A percentile compares a stretch with the other conserved stretches of the same genome.
These are phyloP conservation scores for Nettapus auritus DNA, from an alignment of 2,113 vertebrate genomes.

Conservation along the genomic window DNA sequence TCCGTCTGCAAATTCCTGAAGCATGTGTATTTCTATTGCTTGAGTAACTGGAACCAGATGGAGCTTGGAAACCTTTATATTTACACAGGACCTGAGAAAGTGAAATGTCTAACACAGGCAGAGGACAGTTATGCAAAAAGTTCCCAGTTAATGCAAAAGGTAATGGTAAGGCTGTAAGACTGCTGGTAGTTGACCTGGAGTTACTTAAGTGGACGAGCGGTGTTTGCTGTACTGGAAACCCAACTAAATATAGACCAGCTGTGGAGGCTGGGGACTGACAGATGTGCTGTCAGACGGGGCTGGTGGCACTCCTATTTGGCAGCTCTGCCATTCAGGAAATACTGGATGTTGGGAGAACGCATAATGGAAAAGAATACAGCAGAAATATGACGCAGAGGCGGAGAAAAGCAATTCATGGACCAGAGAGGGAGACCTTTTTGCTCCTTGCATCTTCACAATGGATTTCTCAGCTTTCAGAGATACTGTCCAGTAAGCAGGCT, in stretches of 20 bases:
- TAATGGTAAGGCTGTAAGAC: neutral
- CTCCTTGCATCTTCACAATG: neutral
- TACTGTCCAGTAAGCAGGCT: neutral
- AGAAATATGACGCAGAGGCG: neutral
- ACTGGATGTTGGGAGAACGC: neutral
- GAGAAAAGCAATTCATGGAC: neutral
- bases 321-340: neutral
- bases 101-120: neutral
- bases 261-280: neutral
- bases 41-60: conserved; percentile 76
- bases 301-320: neutral
- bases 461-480: neutral
- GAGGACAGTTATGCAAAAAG: neutral
- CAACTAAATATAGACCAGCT: neutral
- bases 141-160: neutral
- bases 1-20: conserved; percentile 71
- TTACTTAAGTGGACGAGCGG: rapidly evolving
- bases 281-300: neutral
- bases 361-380: neutral
- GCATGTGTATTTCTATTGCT: conserved; percentile 70
- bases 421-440: neutral
- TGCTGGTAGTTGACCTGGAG: neutral
- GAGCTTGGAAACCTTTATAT: conserved; percentile 63
- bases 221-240: neutral
- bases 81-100: conserved; percentile 58